These are phyloP conservation scores for Oscheius sp. DNA, from an alignment of 2,888 invertebrate species.

Conservation along the genomic window DNA sequence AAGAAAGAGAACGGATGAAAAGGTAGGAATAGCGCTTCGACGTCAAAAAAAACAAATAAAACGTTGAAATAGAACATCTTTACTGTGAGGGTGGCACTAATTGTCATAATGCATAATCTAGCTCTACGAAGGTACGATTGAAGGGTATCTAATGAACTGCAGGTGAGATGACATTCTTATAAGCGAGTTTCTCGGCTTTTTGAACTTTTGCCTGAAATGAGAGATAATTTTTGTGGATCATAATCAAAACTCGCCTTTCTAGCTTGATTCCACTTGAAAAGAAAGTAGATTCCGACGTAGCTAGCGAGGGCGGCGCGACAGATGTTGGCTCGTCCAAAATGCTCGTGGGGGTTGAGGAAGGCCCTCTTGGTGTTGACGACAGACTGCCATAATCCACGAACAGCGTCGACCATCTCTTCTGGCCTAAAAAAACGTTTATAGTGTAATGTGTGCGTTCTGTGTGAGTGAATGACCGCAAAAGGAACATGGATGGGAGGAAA, in stretches of 20 bases:
- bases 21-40: no score
- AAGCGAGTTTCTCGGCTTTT: slow-evolving; percentile 46
- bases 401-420: slow-evolving; percentile 63
- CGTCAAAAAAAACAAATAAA: no score
- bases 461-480: no score
- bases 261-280: slow-evolving; percentile 66
- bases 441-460: no score
- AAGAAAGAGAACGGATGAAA: no score
- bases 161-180: slow-evolving; percentile 54
- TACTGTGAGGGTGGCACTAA: slow-evolving; percentile 4
- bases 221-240: neutral
- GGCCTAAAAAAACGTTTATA: neutral
- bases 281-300: slow-evolving; percentile 66
- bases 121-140: neutral
- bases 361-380: slow-evolving; percentile 64
- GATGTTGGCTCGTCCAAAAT: slow-evolving; percentile 71
- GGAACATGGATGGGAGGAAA: no score
- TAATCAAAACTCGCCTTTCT: slow-evolving; percentile 51
- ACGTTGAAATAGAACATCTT: slow-evolving; percentile 15
- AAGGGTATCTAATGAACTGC: slow-evolving; percentile 16
- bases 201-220: slow-evolving; percentile 45
- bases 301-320: slow-evolving; percentile 67
- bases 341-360: slow-evolving; percentile 70
- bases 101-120: neutral
- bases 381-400: slow-evolving; percentile 65